Evolutionary conservation across 2,888 invertebrate species (phyloP), one percentile per base, ranked within the genome.

Genomic region (Cistogaster globosa): DNA sequence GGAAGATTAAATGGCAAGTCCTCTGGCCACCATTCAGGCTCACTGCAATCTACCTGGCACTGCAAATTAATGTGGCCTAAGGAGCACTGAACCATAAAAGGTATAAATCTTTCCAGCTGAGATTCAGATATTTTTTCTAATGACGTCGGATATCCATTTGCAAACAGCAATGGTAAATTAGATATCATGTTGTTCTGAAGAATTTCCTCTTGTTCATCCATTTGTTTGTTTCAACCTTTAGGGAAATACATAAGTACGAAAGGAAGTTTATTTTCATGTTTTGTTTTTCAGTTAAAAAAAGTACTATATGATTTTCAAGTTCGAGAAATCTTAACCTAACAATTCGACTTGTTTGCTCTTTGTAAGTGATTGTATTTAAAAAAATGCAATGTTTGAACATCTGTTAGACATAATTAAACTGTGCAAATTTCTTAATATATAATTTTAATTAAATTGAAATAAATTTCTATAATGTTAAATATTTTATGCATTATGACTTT

Each of bases 21-120:
- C 88, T 93, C 93, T 11, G 96, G 95, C 96, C 96, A 96, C 96
- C 96, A 96, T 86, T 94, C 94, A 22, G 96, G 96, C 90, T 95
- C 94, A 86, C 90, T 88, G 88, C 92, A 90, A 92, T 93, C 91
- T 58, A 90, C 89, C 89, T 91, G 91, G 72, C 90, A 90, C 81
- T 91, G 92, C 80, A 91, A 87, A 82, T 93, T 93, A 77, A 94
- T 94, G 89, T 95, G 94, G 67, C 95, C 95, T 93, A 95, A 93
- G 63, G 96, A 96, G 93, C 96, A 96, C 90, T 95, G 95, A 87
- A 96, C 95, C 95, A 96, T 95, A 90, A 96, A 96, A 86, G 95
- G 95, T 89, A 96, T 94, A 91, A 96, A 96, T 88, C 94, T 94
- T 93, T 96, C 96, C 88, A 96, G 91, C 90, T 95, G 95, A 78